phyloP scores from a whole-genome alignment of 1,140 invertebrate genomes.

The Physella acuta region DNA sequence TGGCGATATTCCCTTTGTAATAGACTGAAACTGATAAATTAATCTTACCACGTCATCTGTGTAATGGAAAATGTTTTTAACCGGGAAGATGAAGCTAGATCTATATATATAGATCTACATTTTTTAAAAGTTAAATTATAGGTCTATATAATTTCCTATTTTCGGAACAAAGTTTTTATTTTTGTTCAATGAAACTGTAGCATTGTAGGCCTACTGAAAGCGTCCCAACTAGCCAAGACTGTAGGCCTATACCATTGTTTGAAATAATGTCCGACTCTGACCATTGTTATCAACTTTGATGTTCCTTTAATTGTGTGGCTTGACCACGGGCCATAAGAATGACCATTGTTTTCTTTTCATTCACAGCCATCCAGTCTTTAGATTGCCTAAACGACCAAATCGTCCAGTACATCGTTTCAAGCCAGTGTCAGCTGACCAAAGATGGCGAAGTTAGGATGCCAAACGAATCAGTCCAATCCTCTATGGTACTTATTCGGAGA shows the following conservation, averaged over 20 bases:
- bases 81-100: no score
- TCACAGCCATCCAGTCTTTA: slow-evolving; percentile 62
- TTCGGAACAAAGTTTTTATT: no score
- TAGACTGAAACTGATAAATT: no score
- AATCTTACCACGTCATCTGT: no score
- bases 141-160: no score
- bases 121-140: no score
- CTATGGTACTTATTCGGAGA: slow-evolving; percentile 60
- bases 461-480: slow-evolving; percentile 53
- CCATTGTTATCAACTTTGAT: not conserved
- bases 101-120: no score
- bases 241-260: not conserved
- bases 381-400: slow-evolving; percentile 62
- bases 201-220: not conserved
- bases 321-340: not conserved
- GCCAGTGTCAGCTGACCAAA: slow-evolving; percentile 34
- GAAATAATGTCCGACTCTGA: not conserved
- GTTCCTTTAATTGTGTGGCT: not conserved
- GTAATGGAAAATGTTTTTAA: no score
- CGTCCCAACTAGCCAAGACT: not conserved
- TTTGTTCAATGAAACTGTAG: not conserved
- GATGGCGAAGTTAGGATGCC: slow-evolving; percentile 27
- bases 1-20: no score
- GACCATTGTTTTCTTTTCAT: not conserved
- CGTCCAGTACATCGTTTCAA: slow-evolving; percentile 58